Evolutionary conservation across 2,113 vertebrate genomes (phyloP).

Genomic region (Megaceryle torquata): DNA sequence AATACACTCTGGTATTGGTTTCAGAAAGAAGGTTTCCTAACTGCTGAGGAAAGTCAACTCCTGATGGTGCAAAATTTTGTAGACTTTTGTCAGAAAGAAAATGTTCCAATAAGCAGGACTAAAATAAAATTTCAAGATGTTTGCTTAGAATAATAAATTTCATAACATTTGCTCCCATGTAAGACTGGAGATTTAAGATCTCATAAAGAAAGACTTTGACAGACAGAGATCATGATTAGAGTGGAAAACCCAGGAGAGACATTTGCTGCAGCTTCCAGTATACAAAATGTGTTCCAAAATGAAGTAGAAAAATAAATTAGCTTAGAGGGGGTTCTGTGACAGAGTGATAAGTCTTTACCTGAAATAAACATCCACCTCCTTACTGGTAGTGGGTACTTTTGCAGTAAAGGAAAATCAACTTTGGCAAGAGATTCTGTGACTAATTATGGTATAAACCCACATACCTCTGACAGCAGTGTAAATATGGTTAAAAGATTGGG

Average conservation of each 20-base stretch:
- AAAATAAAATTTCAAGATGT: background rate
- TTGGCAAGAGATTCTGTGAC: background rate
- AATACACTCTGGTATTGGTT: background rate
- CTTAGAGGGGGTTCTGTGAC: background rate
- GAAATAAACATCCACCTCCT: conserved; percentile 8
- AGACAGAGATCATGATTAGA: background rate
- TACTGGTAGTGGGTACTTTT: background rate
- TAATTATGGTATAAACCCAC: background rate
- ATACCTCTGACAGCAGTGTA: background rate
- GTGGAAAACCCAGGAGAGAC: background rate
- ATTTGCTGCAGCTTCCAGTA: background rate
- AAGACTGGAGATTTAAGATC: background rate
- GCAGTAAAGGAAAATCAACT: background rate
- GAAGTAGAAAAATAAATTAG: background rate
- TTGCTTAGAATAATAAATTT: background rate
- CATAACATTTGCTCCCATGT: background rate
- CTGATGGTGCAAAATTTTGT: background rate
- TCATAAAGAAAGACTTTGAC: background rate
- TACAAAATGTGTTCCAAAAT: background rate
- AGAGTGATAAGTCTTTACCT: background rate
- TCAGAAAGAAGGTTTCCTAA: background rate
- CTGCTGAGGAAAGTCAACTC: background rate
- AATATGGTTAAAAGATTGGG: background rate
- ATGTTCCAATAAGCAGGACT: background rate
- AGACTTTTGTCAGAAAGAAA: background rate